Evolutionary conservation across 2,888 invertebrate genomes (phyloP).

Genomic region (Drosophila pseudotakahashii): DNA sequence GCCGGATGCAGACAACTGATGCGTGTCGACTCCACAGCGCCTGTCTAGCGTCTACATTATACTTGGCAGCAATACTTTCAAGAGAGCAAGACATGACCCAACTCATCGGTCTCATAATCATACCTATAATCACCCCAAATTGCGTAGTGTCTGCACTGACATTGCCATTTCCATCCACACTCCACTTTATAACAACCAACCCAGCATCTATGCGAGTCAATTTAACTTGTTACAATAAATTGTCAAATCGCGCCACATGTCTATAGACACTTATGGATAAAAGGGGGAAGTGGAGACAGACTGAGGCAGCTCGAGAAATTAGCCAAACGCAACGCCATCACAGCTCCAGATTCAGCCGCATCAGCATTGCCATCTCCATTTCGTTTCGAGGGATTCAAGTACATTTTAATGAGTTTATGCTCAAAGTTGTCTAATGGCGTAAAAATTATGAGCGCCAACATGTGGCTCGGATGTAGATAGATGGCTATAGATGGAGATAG

Average conservation of each 20-base stretch:
- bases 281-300: conserved; percentile 5
- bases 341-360: conserved; percentile 34
- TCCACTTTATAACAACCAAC: conserved; percentile 5
- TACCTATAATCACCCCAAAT: conserved; percentile 50
- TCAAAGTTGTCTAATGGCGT: conserved; percentile 76
- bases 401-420: conserved; percentile 77
- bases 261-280: conserved; percentile 5
- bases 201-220: conserved; percentile 56
- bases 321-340: conserved; percentile 44
- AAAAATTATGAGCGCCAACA: conserved; percentile 73
- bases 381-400: conserved; percentile 70
- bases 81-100: conserved; percentile 12
- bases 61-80: conserved; percentile 45
- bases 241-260: conserved; percentile 64
- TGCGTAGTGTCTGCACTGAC: conserved; percentile 68
- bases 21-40: conserved; percentile 17
- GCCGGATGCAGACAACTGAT: not conserved
- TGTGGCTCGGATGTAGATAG: conserved; percentile 20
- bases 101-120: conserved; percentile 32
- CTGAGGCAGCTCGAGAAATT: conserved; percentile 73
- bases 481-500: conserved; percentile 27
- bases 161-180: conserved; percentile 37
- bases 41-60: conserved; percentile 53
- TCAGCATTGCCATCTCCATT: conserved; percentile 37
- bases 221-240: conserved; percentile 73